Percentiles rank a stretch among this genome's conserved stretches.
Evolutionary conservation across 2,797 vertebrate species (phyloP).

Genomic region (Propithecus deckenii): DNA sequence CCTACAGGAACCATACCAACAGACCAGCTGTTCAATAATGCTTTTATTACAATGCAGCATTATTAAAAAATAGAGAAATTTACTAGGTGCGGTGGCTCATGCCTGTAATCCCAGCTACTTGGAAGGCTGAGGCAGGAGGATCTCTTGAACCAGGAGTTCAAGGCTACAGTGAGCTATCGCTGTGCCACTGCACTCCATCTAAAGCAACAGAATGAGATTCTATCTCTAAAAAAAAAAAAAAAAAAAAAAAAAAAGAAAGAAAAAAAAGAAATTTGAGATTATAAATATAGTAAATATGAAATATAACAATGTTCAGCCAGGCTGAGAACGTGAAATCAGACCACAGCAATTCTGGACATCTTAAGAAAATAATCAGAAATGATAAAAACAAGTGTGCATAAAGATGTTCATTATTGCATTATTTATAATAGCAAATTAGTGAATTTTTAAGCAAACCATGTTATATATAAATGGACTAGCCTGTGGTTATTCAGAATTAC

Average conservation of each 20-base stretch:
- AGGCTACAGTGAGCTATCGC: neutral
- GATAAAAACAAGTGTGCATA: neutral
- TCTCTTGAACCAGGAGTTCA: neutral
- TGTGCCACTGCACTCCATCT: neutral
- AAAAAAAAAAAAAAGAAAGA: neutral
- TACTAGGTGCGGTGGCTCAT: neutral
- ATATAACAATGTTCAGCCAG: neutral
- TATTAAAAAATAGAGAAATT: neutral
- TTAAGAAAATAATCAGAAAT: neutral
- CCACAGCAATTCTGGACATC: neutral
- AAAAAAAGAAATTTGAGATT: neutral
- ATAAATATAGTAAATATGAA: neutral
- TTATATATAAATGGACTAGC: neutral
- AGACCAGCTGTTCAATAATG: neutral
- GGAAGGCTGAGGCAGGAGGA: neutral
- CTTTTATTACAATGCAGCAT: neutral
- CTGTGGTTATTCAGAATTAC: neutral
- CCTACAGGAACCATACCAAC: neutral
- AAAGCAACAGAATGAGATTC: neutral
- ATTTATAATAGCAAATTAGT: neutral
- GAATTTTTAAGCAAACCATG: neutral
- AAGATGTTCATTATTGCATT: neutral
- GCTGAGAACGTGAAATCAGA: neutral
- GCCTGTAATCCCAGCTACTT: neutral
- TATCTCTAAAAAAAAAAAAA: neutral